phyloP scores from a whole-genome alignment of 2,888 invertebrate species.

The Aporophyla lueneburgensis region DNA sequence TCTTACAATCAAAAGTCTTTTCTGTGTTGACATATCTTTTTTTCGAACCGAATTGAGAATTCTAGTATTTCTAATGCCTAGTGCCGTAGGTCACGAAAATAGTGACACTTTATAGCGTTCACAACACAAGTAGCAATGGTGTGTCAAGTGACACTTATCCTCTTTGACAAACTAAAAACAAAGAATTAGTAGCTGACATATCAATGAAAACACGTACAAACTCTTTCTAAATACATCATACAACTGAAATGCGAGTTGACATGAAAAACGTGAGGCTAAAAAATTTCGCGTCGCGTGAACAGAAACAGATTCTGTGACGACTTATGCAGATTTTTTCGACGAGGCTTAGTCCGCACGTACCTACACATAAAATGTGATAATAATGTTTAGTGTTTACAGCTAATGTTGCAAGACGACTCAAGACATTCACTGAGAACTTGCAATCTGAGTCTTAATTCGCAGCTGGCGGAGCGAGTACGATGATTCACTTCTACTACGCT shows the following conservation, averaged over 20 bases:
- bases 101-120: neutral
- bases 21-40: conserved; percentile 9
- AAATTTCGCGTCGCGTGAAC: conserved; percentile 47
- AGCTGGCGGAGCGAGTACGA: conserved; percentile 80
- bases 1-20: neutral
- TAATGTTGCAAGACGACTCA: conserved; percentile 81
- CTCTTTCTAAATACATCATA: conserved; percentile 36
- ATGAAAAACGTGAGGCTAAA: conserved; percentile 50
- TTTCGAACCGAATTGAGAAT: neutral
- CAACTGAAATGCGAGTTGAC: conserved; percentile 26
- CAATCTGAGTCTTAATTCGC: conserved; percentile 84
- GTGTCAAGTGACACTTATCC: conserved; percentile 2
- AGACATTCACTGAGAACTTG: conserved; percentile 80
- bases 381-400: conserved; percentile 62
- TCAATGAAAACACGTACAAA: conserved; percentile 11
- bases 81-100: neutral
- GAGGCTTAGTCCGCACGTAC: conserved; percentile 27
- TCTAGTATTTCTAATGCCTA: neutral
- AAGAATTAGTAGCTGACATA: conserved; percentile 2
- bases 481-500: conserved; percentile 83
- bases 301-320: conserved; percentile 43
- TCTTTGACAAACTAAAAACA: conserved; percentile 21
- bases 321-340: conserved; percentile 51
- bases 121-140: conserved; percentile 5
- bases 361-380: conserved; percentile 56